These are phyloP conservation scores for Phytoseiulus persimilis DNA, from an alignment of 2,888 invertebrate genomes.

Conservation along the genomic window DNA sequence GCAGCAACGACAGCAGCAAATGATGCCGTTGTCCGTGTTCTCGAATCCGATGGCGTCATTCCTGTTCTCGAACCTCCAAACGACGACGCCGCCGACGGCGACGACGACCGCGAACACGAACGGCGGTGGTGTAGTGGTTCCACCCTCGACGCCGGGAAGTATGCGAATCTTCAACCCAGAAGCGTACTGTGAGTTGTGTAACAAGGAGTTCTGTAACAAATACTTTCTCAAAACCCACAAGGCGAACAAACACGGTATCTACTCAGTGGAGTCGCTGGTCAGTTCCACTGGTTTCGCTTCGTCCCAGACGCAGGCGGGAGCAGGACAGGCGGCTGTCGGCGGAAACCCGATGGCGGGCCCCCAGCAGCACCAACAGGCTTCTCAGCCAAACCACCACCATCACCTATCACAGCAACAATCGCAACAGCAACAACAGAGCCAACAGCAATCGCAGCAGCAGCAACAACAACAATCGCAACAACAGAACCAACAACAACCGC, in stretches of 20 bases:
- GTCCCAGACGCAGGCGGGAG: constrained; percentile 43
- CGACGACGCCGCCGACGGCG: constrained; percentile 15
- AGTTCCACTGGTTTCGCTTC: constrained; percentile 40
- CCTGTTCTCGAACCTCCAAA: constrained; percentile 45
- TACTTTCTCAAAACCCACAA: constrained; percentile 96
- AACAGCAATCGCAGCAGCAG: constrained; percentile 38
- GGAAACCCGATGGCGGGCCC: constrained; percentile 43
- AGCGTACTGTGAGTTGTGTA: constrained; percentile 92
- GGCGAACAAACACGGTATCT: constrained; percentile 92
- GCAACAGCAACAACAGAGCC: constrained; percentile 35
- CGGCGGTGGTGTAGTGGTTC: constrained; percentile 40
- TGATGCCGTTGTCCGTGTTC: constrained; percentile 45
- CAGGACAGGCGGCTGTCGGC: constrained; percentile 40
- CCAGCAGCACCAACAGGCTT: constrained; percentile 44
- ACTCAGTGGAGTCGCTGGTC: constrained; percentile 55
- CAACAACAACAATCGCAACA: constrained; percentile 12
- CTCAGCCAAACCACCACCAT: constrained; percentile 43
- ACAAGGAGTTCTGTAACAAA: constrained; percentile 97
- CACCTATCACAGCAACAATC: constrained; percentile 39
- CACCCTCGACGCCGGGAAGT: constrained; percentile 42
- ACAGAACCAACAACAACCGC: neutral
- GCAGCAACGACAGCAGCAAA: constrained; percentile 41
- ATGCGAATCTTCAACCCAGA: constrained; percentile 83
- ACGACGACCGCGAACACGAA: neutral
- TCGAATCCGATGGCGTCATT: constrained; percentile 46